Base-by-base conservation (phyloP, 1,140 invertebrate species). In the Danaus melanippus region DNA sequence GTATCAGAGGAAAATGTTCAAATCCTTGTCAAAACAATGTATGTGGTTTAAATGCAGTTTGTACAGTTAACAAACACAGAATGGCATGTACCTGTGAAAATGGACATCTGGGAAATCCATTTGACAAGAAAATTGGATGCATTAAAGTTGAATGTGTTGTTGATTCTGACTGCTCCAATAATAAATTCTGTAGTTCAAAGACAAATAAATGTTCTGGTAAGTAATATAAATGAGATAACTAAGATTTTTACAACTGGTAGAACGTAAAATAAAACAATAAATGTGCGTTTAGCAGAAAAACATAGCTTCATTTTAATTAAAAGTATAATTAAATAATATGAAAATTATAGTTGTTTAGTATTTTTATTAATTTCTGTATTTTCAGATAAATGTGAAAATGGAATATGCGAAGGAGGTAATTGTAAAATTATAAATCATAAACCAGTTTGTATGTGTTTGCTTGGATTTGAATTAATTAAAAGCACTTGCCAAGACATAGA, bases 81-180 rank as follows among this genome's bases (percentile, higher is more conserved):
- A 89, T 92, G 1, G 74, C 88, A 10, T 95, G 94, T 71, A 83
- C 89, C 44, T 97, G 95, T 78, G 92, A 93, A 46, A 88, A 91
- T 53, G 94, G 94, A 11, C 92, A 93, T 74, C 87, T 95, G 10
- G 95, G 95, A 5, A 94, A 96, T 88, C 90, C 94, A 1, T 89
- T 90, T 58, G 92, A 94, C 76, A 79, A 87, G 43, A 88, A 88
- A 58, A 88, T 93, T 9, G 93, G 93, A 9, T 95, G 94, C 66
- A 95, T 94, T 79, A 93, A 92, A 87, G 94, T 95, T 1, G 95
- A 96, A 87, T 97, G 95, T 76, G 83, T 93, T 1, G 89, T 89
- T 8, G 90, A 94, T 79, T 89, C 89, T 40, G 94, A 96, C 51
- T 97, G 95, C 74, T 79, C 92, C 2, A 77, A 68, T 10, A 92